phyloP scores from a whole-genome alignment of 2,797 vertebrate species.

The Epinephelus awoara region DNA sequence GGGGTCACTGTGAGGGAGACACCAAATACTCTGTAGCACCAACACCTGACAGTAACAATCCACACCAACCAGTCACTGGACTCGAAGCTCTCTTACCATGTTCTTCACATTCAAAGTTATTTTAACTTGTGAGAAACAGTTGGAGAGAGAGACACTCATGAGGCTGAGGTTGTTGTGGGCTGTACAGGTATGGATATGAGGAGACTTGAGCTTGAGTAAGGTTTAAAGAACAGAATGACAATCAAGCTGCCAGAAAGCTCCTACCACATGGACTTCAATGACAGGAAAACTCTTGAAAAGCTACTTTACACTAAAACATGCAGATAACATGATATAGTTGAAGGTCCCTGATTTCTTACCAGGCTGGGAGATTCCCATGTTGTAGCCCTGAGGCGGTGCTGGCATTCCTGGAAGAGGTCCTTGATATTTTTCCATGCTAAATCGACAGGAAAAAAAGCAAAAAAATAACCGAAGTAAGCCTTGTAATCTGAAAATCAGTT shows the following conservation, averaged over 20 bases:
- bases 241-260: background rate
- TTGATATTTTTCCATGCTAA: no score
- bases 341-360: background rate
- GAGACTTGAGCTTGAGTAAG: no score
- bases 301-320: background rate
- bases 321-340: background rate
- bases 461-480: no score
- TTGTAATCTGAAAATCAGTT: no score
- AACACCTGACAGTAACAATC: background rate
- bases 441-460: no score
- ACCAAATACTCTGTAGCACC: background rate
- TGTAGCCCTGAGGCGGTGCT: no score
- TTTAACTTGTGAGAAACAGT: background rate
- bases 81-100: background rate
- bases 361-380: no score
- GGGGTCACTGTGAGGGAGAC: slow-evolving; percentile 41
- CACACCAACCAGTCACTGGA: background rate
- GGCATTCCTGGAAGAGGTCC: no score
- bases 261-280: no score
- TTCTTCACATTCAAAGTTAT: background rate
- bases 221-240: background rate
- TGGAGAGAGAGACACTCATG: slow-evolving; percentile 46
- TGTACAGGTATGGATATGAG: background rate
- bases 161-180: background rate
- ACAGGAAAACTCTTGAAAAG: background rate